Percentiles rank a stretch among this genome's conserved stretches.
Evolutionary conservation across 1,140 invertebrate genomes (phyloP).

Genomic region (Drosophila tani): DNA sequence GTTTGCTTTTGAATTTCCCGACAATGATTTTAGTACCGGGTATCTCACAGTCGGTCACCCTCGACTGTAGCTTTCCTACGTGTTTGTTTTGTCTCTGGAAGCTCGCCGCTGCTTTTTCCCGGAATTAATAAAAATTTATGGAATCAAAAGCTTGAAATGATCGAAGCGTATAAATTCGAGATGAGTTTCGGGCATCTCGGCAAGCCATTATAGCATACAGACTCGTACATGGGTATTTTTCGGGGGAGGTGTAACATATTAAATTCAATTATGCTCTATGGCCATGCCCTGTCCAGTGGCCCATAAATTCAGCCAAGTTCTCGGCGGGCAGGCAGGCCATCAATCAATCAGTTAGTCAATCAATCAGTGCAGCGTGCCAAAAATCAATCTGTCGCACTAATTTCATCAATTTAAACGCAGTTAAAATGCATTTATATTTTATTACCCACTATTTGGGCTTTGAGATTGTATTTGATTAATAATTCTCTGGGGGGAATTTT

Average conservation of each 20-base stretch:
- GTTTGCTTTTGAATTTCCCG: too few species aligned
- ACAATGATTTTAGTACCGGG: too few species aligned
- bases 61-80: too few species aligned
- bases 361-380: constrained; percentile 32
- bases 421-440: constrained; percentile 20
- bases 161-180: constrained; percentile 29
- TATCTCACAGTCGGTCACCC: too few species aligned
- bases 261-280: constrained; percentile 33
- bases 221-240: neutral
- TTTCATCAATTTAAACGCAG: constrained; percentile 36
- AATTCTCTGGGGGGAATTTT: too few species aligned
- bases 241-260: constrained; percentile 13
- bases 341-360: constrained; percentile 59
- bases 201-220: constrained; percentile 16
- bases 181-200: neutral
- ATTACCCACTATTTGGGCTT: too few species aligned
- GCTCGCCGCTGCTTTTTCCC: neutral
- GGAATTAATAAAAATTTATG: constrained; percentile 39
- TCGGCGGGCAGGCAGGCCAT: neutral
- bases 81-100: neutral
- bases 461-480: too few species aligned
- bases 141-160: constrained; percentile 30
- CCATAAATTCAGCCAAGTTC: constrained; percentile 47
- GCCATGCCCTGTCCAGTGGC: constrained; percentile 7
- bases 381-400: constrained; percentile 48